Conservation (phyloP, 2,113 vertebrate genomes). For the Lasiurus cinereus region DNA sequence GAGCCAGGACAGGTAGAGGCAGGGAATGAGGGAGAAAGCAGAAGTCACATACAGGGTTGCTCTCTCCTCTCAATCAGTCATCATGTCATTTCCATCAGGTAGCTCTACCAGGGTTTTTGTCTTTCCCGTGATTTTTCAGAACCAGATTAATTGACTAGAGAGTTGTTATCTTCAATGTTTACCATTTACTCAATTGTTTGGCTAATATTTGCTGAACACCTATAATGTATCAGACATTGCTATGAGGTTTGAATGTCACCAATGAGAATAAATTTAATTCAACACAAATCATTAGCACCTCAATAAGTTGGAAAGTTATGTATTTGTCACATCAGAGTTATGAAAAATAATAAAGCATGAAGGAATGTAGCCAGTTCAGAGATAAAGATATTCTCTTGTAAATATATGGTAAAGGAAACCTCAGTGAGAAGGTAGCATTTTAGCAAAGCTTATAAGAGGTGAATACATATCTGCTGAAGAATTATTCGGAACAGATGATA, state of each 20-base stretch:
- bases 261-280: not conserved
- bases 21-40: too few relatives aligned
- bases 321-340: not conserved
- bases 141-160: rapidly evolving
- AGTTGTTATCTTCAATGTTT: too few relatives aligned
- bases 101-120: rapidly evolving
- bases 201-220: not conserved
- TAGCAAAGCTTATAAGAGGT: rapidly evolving
- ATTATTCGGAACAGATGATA: rapidly evolving
- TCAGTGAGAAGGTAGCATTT: rapidly evolving
- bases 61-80: rapidly evolving
- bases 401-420: rapidly evolving
- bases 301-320: not conserved
- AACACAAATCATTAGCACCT: not conserved
- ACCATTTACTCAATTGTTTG: rapidly evolving
- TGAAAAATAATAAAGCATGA: not conserved
- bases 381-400: too few relatives aligned
- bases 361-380: rapidly evolving
- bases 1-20: not conserved
- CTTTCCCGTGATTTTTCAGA: not conserved
- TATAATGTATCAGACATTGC: rapidly evolving
- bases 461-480: rapidly evolving
- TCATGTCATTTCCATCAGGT: rapidly evolving
- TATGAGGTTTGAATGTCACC: not conserved
- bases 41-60: rapidly evolving